Conservation (phyloP, 1,140 invertebrate genomes). For the Hydropsyche tenuis region DNA sequence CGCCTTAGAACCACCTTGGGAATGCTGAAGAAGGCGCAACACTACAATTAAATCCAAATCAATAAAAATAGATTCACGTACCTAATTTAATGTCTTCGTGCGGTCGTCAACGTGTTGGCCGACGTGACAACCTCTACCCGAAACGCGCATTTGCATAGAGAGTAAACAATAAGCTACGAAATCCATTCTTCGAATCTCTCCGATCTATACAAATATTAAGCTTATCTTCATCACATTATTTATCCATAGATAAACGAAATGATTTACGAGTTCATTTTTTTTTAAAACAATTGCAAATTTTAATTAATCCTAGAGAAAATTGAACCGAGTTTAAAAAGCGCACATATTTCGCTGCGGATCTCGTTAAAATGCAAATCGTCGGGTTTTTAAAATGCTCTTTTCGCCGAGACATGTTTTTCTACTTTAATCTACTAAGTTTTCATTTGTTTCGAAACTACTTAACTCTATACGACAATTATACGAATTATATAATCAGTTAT, state of each 20-base stretch:
- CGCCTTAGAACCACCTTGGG: constrained; percentile 13
- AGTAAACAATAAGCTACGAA: neutral
- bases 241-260: too few species aligned
- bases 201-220: too few species aligned
- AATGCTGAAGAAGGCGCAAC: constrained; percentile 36
- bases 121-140: constrained; percentile 21
- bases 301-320: constrained; percentile 2
- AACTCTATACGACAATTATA: too few species aligned
- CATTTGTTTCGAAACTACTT: too few species aligned
- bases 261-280: too few species aligned
- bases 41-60: constrained; percentile 42
- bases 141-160: constrained; percentile 9
- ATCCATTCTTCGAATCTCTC: too few species aligned
- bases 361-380: constrained; percentile 26
- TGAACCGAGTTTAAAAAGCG: constrained; percentile 7
- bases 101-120: constrained; percentile 29
- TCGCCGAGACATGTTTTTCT: constrained; percentile 18
- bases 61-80: constrained; percentile 48
- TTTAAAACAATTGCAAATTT: too few species aligned
- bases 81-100: constrained; percentile 46
- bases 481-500: too few species aligned
- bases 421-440: constrained; percentile 7
- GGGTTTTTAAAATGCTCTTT: constrained; percentile 16
- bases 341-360: constrained; percentile 13
- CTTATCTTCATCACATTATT: too few species aligned